A percentile compares a stretch with the other conserved stretches of the same genome.
These are phyloP conservation scores for Galerucella pusilla DNA, from an alignment of 2,888 invertebrate genomes.

Conservation along the genomic window DNA sequence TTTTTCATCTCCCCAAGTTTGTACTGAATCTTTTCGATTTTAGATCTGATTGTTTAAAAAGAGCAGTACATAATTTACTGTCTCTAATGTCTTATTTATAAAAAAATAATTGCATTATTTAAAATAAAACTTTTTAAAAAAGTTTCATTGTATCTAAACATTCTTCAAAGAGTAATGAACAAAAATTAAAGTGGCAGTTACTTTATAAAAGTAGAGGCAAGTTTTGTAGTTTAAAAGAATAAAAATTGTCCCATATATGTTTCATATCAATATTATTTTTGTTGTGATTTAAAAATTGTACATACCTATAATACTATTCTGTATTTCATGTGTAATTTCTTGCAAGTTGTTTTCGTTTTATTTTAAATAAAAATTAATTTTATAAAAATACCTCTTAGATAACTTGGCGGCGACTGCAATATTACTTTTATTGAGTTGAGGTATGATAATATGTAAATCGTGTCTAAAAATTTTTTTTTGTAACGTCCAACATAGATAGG, in stretches of 20 bases:
- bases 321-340: slow-evolving; percentile 30
- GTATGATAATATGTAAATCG: background rate
- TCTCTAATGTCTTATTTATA: no score
- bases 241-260: slow-evolving; percentile 46
- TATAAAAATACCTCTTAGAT: background rate
- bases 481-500: background rate
- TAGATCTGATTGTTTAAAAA: no score
- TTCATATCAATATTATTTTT: slow-evolving; percentile 55
- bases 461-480: background rate
- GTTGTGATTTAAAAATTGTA: slow-evolving; percentile 58
- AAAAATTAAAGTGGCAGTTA: slow-evolving; percentile 47
- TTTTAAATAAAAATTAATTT: slow-evolving; percentile 25
- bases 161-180: slow-evolving; percentile 26
- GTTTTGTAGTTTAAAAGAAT: slow-evolving; percentile 50
- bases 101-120: no score
- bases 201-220: slow-evolving; percentile 52
- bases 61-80: no score
- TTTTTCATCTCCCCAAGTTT: no score
- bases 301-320: slow-evolving; percentile 49
- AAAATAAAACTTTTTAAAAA: background rate
- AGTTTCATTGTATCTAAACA: background rate
- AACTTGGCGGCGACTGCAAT: slow-evolving; percentile 4
- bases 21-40: no score
- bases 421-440: slow-evolving; percentile 5
- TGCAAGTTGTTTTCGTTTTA: slow-evolving; percentile 21